Conservation (phyloP, 2,797 vertebrate genomes). For the Myotis pilosus region DNA sequence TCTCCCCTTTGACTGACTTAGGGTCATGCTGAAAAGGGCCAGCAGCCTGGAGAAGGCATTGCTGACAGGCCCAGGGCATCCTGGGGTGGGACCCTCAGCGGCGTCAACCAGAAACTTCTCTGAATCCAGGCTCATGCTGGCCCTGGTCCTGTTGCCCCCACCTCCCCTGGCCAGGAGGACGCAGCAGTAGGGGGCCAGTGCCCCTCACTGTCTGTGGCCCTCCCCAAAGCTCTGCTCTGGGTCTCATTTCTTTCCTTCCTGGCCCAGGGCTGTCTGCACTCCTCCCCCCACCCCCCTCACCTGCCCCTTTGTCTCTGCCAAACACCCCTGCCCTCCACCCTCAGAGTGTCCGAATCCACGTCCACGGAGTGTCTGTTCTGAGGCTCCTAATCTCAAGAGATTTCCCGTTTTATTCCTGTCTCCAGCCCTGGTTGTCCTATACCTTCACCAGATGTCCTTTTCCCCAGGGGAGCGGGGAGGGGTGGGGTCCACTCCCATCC, state of each 20-base stretch:
- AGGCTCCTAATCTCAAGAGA: neutral
- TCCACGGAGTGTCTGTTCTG: neutral
- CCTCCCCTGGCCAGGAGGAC: neutral
- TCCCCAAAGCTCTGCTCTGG: neutral
- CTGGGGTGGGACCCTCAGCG: neutral
- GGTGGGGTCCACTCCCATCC: too few species aligned
- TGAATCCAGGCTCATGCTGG: neutral
- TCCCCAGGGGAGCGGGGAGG: neutral
- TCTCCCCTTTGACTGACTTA: neutral
- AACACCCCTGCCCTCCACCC: too few species aligned
- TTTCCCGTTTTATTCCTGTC: neutral
- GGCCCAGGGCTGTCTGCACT: neutral
- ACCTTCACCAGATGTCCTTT: neutral
- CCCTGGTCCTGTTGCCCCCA: neutral
- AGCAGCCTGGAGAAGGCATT: neutral
- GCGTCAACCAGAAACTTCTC: neutral
- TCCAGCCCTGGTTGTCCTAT: neutral
- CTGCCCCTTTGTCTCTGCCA: fast-evolving
- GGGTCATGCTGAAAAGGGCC: neutral
- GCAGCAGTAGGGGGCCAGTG: neutral
- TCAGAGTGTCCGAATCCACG: too few species aligned
- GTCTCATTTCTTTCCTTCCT: neutral
- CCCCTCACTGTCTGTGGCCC: neutral
- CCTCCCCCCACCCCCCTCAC: too few species aligned
- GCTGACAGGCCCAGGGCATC: neutral